A percentile compares a stretch with the other conserved stretches of the same genome.
Evolutionary conservation across 2,113 vertebrate species (phyloP).

Genomic region (Paradisaea rubra): DNA sequence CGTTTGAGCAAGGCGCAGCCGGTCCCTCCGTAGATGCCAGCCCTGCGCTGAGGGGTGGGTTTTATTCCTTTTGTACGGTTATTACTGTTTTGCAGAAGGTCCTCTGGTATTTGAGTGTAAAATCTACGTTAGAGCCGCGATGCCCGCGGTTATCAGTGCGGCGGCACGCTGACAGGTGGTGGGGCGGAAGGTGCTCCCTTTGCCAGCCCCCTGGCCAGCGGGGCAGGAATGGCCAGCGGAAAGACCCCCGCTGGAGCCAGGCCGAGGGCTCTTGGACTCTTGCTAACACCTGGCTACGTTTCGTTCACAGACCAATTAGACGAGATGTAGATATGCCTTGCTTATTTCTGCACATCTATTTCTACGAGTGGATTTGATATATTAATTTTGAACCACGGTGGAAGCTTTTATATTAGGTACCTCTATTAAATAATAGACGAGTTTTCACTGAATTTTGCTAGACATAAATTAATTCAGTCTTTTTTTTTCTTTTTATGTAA

Average conservation of each 20-base stretch:
- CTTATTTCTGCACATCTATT: neutral
- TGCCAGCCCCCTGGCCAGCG: neutral
- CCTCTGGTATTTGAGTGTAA: neutral
- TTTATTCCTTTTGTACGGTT: neutral
- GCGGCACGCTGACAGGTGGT: neutral
- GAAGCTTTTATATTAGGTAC: neutral
- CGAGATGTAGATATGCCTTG: neutral
- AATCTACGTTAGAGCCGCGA: accelerated
- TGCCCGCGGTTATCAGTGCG: accelerated
- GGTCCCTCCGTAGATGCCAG: neutral
- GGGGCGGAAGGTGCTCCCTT: accelerated
- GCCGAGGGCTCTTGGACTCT: too few relatives aligned
- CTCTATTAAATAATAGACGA: neutral
- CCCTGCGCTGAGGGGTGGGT: neutral
- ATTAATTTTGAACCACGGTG: neutral
- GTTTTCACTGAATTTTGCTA: neutral
- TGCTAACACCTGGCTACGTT: neutral
- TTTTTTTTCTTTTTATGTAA: neutral
- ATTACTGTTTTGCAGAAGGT: neutral
- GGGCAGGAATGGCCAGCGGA: neutral
- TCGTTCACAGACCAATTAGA: neutral
- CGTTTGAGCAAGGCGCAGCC: neutral
- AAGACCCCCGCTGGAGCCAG: accelerated
- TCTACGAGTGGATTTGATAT: neutral
- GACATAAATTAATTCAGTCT: neutral